A percentile compares a stretch with the other conserved stretches of the same genome.
Conservation (phyloP, 2,113 vertebrate genomes). For the Aramus guarauna region DNA sequence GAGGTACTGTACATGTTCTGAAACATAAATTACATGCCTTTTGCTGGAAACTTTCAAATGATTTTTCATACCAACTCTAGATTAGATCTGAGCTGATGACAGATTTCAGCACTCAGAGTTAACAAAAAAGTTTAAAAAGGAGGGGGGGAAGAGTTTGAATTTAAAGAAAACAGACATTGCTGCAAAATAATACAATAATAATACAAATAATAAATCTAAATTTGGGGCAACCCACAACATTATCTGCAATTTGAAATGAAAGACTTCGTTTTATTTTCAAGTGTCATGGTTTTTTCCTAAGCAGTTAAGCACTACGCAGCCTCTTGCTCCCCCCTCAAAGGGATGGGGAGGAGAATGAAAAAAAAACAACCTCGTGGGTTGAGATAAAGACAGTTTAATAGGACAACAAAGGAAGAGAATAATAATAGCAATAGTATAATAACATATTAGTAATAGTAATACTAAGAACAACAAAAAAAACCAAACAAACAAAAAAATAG, state of each 20-base stretch:
- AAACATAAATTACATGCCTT: background rate
- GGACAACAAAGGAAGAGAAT: too few species aligned
- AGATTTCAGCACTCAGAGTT: background rate
- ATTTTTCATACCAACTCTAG: background rate
- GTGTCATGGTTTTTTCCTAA: too few species aligned
- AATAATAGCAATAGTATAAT: too few species aligned
- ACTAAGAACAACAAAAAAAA: too few species aligned
- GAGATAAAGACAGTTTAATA: too few species aligned
- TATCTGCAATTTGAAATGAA: background rate
- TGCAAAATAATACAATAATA: background rate
- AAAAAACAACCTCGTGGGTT: too few species aligned
- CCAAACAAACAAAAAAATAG: too few species aligned
- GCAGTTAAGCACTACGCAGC: too few species aligned
- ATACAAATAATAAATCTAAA: background rate
- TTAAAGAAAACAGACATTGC: background rate
- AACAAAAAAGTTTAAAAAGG: background rate
- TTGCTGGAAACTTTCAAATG: background rate
- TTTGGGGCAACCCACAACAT: background rate
- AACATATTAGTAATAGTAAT: too few species aligned
- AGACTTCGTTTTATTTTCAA: background rate
- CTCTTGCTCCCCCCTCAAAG: too few species aligned
- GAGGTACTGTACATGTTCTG: background rate
- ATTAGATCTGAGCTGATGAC: background rate
- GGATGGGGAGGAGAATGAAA: too few species aligned
- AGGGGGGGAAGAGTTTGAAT: rapidly evolving